Evolutionary conservation across 2,113 vertebrate species (phyloP).

Genomic region (Thryonomys swinderianus): DNA sequence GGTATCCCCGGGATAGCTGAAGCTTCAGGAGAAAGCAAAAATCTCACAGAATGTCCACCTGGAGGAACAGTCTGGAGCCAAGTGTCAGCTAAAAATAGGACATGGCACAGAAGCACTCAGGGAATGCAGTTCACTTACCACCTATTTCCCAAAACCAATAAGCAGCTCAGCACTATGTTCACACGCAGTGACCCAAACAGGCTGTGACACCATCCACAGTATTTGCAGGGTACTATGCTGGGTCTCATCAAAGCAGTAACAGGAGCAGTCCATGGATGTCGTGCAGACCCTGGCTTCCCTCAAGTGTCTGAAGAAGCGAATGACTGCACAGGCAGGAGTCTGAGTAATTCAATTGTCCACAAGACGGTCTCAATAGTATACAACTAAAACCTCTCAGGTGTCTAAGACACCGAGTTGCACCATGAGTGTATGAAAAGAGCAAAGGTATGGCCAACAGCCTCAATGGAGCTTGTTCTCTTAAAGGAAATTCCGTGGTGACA

Average conservation of each 20-base stretch:
- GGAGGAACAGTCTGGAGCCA: not conserved
- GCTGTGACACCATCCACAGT: not conserved
- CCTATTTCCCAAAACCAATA: not conserved
- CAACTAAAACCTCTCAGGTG: too few relatives aligned
- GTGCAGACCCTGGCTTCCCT: not conserved
- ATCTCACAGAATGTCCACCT: not conserved
- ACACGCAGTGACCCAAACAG: not conserved
- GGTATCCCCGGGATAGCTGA: not conserved
- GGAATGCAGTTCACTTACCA: too few relatives aligned
- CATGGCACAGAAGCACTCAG: not conserved
- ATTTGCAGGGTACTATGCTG: not conserved
- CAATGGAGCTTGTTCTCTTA: not conserved
- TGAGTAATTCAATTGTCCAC: not conserved
- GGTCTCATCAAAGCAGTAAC: not conserved
- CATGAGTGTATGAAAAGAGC: not conserved
- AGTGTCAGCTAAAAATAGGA: not conserved
- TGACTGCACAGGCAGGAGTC: accelerated
- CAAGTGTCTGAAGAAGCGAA: not conserved
- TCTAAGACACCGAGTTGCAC: not conserved
- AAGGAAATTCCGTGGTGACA: not conserved
- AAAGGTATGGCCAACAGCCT: not conserved
- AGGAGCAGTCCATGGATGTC: not conserved
- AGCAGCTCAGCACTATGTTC: not conserved
- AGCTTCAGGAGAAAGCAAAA: not conserved
- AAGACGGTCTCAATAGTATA: not conserved